Conservation (phyloP, 2,888 invertebrate species). For the Eubasilissa splendida region DNA sequence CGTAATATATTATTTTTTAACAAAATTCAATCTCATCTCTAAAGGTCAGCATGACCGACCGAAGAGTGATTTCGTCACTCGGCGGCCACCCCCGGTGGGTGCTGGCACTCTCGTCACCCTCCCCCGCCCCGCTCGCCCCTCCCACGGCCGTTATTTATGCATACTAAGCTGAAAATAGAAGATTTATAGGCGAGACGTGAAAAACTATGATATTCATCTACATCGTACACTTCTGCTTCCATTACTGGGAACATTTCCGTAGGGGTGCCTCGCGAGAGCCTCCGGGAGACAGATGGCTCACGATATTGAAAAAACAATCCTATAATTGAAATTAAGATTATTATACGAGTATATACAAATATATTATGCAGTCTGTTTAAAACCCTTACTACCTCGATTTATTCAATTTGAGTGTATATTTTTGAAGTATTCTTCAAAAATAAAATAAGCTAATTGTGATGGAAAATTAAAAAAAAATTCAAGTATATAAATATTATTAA, state of each 20-base stretch:
- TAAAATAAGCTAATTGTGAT: too few species aligned
- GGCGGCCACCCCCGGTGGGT: neutral
- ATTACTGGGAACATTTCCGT: slow-evolving; percentile 39
- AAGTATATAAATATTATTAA: too few species aligned
- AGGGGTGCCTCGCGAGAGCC: slow-evolving; percentile 17
- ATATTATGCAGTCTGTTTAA: too few species aligned
- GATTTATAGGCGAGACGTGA: slow-evolving; percentile 58
- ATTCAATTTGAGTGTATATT: too few species aligned
- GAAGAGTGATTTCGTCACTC: slow-evolving; percentile 25
- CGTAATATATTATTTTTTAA: too few species aligned
- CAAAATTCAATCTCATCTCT: neutral
- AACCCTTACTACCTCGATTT: too few species aligned
- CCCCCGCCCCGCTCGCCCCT: neutral
- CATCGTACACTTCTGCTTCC: slow-evolving; percentile 38
- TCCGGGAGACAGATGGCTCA: slow-evolving; percentile 24
- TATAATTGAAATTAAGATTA: slow-evolving; percentile 13
- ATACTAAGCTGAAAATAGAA: slow-evolving; percentile 58
- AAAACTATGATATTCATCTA: slow-evolving; percentile 55
- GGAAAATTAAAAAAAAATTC: too few species aligned
- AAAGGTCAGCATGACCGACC: slow-evolving; percentile 1
- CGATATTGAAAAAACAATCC: slow-evolving; percentile 7
- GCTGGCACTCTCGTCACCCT: slow-evolving; percentile 10
- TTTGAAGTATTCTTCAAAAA: too few species aligned
- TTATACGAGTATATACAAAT: too few species aligned
- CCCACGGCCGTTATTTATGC: slow-evolving; percentile 56